These are phyloP conservation scores for Crotalus viridis DNA, from an alignment of 2,113 vertebrate species.

Conservation along the genomic window DNA sequence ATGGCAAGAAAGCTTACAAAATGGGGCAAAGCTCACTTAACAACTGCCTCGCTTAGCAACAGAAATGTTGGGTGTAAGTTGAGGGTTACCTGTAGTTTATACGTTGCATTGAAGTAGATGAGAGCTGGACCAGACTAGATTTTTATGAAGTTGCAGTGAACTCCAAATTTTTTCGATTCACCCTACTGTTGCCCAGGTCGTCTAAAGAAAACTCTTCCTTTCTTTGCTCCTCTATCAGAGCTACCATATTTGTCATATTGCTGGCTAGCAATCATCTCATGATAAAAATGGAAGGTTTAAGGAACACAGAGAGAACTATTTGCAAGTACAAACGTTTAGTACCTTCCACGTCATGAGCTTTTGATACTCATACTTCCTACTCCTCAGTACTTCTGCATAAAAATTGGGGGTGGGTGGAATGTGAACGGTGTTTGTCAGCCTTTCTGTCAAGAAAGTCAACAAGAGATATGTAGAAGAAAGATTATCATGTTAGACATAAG, in stretches of 20 bases:
- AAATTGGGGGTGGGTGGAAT: conserved; percentile 39
- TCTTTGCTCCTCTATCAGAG: background rate
- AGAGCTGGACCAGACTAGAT: background rate
- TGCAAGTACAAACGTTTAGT: conserved; percentile 4
- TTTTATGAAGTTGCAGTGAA: background rate
- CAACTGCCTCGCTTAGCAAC: no score
- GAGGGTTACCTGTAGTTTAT: no score
- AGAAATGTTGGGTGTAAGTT: no score
- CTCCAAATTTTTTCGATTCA: background rate
- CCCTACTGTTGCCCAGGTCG: background rate
- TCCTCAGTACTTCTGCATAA: conserved; percentile 41
- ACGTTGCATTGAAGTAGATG: no score
- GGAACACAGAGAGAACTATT: background rate
- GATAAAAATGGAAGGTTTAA: background rate
- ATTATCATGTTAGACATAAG: conserved; percentile 59
- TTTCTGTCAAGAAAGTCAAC: conserved; percentile 55
- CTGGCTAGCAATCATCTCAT: background rate
- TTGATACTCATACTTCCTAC: background rate
- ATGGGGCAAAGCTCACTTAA: no score
- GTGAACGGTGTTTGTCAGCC: conserved; percentile 57
- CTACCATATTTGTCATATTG: background rate
- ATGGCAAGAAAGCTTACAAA: no score
- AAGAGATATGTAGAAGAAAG: conserved; percentile 59
- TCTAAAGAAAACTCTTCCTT: background rate
- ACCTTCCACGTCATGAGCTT: background rate